Evolutionary conservation across 1,140 invertebrate genomes (phyloP).

Genomic region (Drosophila pachea): DNA sequence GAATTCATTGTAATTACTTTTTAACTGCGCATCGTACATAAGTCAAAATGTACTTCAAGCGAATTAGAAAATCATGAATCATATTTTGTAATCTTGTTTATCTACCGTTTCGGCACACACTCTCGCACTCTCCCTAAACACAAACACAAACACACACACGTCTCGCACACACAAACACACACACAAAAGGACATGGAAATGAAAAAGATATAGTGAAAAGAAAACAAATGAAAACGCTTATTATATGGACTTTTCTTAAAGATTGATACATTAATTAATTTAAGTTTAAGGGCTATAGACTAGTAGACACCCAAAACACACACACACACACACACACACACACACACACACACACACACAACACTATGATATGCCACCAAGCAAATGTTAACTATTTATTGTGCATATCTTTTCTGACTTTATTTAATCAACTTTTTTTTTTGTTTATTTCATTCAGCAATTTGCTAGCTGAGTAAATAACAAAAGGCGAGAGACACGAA

Average conservation of each 20-base stretch:
- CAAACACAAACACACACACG: constrained; percentile 14
- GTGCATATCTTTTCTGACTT: constrained; percentile 15
- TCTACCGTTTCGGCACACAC: background rate
- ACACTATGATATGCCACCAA: constrained; percentile 9
- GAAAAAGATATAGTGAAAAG: constrained; percentile 55
- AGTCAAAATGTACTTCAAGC: constrained; percentile 10
- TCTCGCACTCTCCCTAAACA: background rate
- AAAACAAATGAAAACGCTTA: constrained; percentile 72
- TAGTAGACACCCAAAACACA: constrained; percentile 19
- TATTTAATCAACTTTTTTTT: constrained; percentile 13
- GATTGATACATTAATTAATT: constrained; percentile 54
- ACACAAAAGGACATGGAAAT: constrained; percentile 3
- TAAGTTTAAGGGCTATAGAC: constrained; percentile 37
- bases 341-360: constrained; percentile 19
- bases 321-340: constrained; percentile 23
- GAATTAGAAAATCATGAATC: background rate
- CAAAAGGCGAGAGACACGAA: background rate
- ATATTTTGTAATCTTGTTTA: background rate
- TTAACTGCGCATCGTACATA: constrained; percentile 2
- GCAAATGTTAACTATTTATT: constrained; percentile 63
- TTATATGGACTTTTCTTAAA: constrained; percentile 70
- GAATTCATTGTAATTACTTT: constrained; percentile 1
- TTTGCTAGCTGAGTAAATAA: constrained; percentile 2
- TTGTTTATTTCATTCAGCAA: constrained; percentile 20
- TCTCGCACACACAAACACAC: constrained; percentile 13